Base-by-base conservation (phyloP, 2,888 invertebrate species). In the Trissoscelio sp. region DNA sequence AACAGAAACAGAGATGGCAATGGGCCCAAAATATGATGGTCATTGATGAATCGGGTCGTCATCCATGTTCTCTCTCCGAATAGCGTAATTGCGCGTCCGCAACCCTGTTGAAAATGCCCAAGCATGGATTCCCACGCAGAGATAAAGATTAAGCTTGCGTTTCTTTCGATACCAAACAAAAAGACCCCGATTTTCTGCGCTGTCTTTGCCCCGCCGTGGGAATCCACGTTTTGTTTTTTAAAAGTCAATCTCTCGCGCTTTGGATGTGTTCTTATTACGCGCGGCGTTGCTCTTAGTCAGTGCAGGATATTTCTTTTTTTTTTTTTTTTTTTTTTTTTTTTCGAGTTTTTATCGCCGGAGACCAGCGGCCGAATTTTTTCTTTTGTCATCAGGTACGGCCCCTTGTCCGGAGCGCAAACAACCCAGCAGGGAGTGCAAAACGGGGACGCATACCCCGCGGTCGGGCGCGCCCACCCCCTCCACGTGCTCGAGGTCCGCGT, bases 1-100 rank as follows among this genome's bases (percentile, higher is more conserved):
- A 93, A 93, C 92, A 93, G 92, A 92, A 92, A 91, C 92, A 92
- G 92, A 92, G 92, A 92, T 92, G 92, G 92, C 92, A 92, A 90
- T 91, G 90, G 88, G 87, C 88, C 87, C 87, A 87, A 88, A 85
- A 82, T 82, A 82, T 79, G 83, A 72, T 79, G 79, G 81, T 81
- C 79, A 81, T 82, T 82, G 79, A 82, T 81, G 81, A n/a, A 81
- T 77, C 55, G 62, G 60, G 72, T 83, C 60, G 84, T 87, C 85
- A 83, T 86, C 83, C 84, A 75, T 58, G 77, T 69, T 67, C 73
- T 48, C 64, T 58, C 48, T 67, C 70, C 58, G 70, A n/a, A 77
- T 42, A 39, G n/a, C 20, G 53, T 80, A 6, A 34, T 51, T 64
- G 53, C 78, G 46, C 48, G 44, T 51, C 70, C 58, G 60, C 67